These are phyloP conservation scores for Eunapius fragilis DNA, from an alignment of 37 sponge, comb jelly and placozoan genomes.

Conservation along the genomic window DNA sequence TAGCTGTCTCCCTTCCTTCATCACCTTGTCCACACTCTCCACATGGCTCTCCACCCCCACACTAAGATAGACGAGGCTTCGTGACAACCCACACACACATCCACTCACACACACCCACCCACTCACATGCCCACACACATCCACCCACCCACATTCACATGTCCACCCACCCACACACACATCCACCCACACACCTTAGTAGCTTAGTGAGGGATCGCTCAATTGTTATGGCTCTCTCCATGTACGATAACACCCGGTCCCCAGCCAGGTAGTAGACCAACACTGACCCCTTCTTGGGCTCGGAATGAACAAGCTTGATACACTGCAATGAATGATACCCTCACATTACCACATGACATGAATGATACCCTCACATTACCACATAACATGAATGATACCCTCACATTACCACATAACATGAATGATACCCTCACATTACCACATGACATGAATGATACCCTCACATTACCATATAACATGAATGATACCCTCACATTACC, in stretches of 20 bases:
- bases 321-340: conserved; percentile 21
- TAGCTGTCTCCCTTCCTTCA: conserved; percentile 12
- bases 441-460: background rate
- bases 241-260: conserved; percentile 60
- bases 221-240: conserved; percentile 43
- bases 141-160: conserved; percentile 5
- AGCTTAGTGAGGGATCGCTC: conserved; percentile 77
- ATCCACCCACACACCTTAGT: conserved; percentile 66
- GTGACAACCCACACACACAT: background rate
- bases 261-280: conserved; percentile 89
- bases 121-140: background rate
- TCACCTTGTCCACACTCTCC: conserved; percentile 59
- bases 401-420: background rate
- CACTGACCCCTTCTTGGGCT: conserved; percentile 68
- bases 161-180: background rate
- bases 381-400: too few species aligned
- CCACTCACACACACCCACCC: background rate
- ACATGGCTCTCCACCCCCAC: conserved; percentile 71
- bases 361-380: too few species aligned
- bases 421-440: background rate
- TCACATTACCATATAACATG: background rate
- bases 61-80: conserved; percentile 22
- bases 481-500: background rate
- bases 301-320: conserved; percentile 88
- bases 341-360: background rate